These are phyloP conservation scores for Macrosteles quadrilineatus DNA, from an alignment of 1,140 invertebrate species.

Conservation along the genomic window DNA sequence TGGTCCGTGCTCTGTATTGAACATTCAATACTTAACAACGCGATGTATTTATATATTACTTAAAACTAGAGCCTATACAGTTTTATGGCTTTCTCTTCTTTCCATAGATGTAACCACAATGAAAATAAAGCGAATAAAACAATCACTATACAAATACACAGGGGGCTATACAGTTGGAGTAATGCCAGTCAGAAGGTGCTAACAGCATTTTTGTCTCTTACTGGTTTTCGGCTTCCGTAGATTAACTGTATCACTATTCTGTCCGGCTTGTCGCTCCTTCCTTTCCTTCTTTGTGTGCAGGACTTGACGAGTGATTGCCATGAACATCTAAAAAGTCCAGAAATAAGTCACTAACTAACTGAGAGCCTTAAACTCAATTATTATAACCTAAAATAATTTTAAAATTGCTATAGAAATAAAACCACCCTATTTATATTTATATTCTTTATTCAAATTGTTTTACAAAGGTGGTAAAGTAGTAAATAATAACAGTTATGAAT, in stretches of 20 bases:
- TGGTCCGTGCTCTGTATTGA: too few relatives aligned
- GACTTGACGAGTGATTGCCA: slow-evolving; percentile 70
- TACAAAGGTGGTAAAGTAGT: too few relatives aligned
- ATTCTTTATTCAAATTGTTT: too few relatives aligned
- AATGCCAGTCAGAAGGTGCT: slow-evolving; percentile 20
- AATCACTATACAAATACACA: slow-evolving; percentile 16
- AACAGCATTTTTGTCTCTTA: slow-evolving; percentile 46
- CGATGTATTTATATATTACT: too few relatives aligned
- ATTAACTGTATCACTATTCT: slow-evolving; percentile 47
- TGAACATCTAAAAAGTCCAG: slow-evolving; percentile 69
- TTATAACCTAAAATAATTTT: too few relatives aligned
- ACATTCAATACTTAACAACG: too few relatives aligned
- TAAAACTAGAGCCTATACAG: too few relatives aligned
- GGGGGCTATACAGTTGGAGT: background rate
- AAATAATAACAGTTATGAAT: too few relatives aligned
- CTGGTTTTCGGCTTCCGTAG: slow-evolving; percentile 41
- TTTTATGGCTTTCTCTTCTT: background rate
- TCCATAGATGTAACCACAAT: background rate
- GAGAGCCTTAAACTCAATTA: too few relatives aligned
- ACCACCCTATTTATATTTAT: too few relatives aligned
- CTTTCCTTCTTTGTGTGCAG: slow-evolving; percentile 66
- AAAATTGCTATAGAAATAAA: too few relatives aligned
- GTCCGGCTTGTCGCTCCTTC: slow-evolving; percentile 60
- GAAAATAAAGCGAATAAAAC: background rate
- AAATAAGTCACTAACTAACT: too few relatives aligned